phyloP scores from a whole-genome alignment of 2,113 vertebrate genomes.

The Myotis lucifugus region DNA sequence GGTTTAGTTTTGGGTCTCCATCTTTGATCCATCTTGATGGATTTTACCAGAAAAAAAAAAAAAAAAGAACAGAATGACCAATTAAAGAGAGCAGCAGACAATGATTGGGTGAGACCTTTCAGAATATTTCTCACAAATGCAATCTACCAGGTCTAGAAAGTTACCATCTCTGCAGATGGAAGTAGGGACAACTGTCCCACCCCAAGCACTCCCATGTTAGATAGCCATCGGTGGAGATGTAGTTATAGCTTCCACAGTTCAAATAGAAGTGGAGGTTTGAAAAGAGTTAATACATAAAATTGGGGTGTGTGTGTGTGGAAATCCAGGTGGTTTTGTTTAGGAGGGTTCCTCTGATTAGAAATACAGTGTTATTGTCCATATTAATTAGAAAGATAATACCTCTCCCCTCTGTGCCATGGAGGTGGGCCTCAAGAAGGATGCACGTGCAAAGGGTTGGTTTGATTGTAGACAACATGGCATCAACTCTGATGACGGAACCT shows the following conservation, averaged over 20 bases:
- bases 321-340: background rate
- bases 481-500: background rate
- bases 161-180: background rate
- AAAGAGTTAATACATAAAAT: background rate
- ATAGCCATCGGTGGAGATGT: background rate
- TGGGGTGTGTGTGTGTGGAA: background rate
- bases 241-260: background rate
- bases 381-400: background rate
- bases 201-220: background rate
- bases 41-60: conserved; percentile 49
- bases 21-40: conserved; percentile 65
- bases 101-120: background rate
- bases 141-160: background rate
- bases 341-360: background rate
- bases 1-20: conserved; percentile 60
- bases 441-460: background rate
- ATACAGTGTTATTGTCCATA: background rate
- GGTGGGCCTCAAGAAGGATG: background rate
- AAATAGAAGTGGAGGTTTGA: background rate
- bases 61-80: conserved; percentile 25
- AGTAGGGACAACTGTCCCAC: background rate
- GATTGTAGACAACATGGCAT: background rate
- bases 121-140: conserved; percentile 28
- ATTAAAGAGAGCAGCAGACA: background rate
- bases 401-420: background rate